Evolutionary conservation across 1,140 invertebrate genomes (phyloP), one percentile per base, ranked within the genome.

Genomic region (Heterodera schachtii): DNA sequence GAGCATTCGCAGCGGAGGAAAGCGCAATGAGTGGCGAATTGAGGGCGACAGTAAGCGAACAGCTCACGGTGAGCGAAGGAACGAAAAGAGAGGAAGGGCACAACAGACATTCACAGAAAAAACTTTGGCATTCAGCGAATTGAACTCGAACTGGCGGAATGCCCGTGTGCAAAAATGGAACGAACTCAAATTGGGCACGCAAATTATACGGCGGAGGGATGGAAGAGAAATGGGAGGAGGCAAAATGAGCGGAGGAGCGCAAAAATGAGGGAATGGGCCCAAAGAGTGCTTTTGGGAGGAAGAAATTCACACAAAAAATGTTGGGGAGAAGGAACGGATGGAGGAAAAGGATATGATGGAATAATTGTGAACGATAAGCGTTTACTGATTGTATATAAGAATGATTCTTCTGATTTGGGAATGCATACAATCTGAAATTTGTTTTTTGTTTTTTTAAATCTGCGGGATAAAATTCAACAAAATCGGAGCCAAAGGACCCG

Each of bases 141-240:
- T 31, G 69, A 71, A 41, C 7, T 19, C 8, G 44, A 71, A 41
- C 21, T 71, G 11, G 31, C 44, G 9, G 69, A 71, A 19, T 71
- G 69, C 44, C 69, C 19, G 69, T 3, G 31, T 71, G 31, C 69
- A 71, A 71, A 71, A 71, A 71, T 46, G 31, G 69, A 71, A 43
- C 44, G 69, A 71, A 43, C 44, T 71, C 31, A 71, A 46, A 46
- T 71, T 46, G 69, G 44, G 21, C 69, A 71, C 69, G 21, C 69
- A 71, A 71, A 71, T 60, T 60, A 16, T 60, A 60, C 57, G 57
- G 13, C 57, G 57, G 16, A 60, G 9, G 57, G 57, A 60, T 3
- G 16, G 16, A 11, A n/a, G 11, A 60, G 19, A 60, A 19, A 60
- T 16, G 11, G 5, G 5, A 60, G 11, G 57, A 4, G 57, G 57